Conservation (phyloP, 2,888 invertebrate species). For the Caenorhabditis angaria region DNA sequence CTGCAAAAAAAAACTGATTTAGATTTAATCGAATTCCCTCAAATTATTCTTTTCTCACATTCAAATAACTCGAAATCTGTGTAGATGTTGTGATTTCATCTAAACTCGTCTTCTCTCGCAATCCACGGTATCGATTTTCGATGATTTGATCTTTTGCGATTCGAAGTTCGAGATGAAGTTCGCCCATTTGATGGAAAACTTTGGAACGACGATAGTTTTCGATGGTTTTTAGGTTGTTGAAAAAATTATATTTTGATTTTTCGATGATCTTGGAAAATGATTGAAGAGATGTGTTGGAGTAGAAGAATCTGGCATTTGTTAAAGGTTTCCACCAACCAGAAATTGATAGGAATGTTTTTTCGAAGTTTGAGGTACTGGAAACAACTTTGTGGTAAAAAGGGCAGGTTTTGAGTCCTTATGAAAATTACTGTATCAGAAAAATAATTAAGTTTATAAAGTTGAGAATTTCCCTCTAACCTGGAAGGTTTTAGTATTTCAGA, state of each 20-base stretch:
- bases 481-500: no score
- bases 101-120: slow-evolving; percentile 15
- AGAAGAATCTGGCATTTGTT: slow-evolving; percentile 48
- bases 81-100: slow-evolving; percentile 10
- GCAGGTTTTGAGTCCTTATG: no score
- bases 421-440: no score
- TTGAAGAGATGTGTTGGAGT: slow-evolving; percentile 30
- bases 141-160: slow-evolving; percentile 4
- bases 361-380: no score
- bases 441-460: no score
- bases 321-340: slow-evolving; percentile 58
- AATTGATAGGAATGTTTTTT: slow-evolving; percentile 32
- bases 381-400: no score
- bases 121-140: not conserved
- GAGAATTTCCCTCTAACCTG: no score
- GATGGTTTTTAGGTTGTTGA: slow-evolving; percentile 22
- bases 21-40: not conserved
- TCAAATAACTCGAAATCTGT: slow-evolving; percentile 26
- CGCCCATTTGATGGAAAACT: slow-evolving; percentile 36
- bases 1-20: slow-evolving; percentile 8
- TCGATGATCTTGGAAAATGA: slow-evolving; percentile 13
- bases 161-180: slow-evolving; percentile 31
- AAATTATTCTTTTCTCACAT: slow-evolving; percentile 13
- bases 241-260: slow-evolving; percentile 17
- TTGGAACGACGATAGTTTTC: slow-evolving; percentile 22